Base-by-base conservation (phyloP, 1,140 invertebrate genomes). In the Alviniconcha marisindica region DNA sequence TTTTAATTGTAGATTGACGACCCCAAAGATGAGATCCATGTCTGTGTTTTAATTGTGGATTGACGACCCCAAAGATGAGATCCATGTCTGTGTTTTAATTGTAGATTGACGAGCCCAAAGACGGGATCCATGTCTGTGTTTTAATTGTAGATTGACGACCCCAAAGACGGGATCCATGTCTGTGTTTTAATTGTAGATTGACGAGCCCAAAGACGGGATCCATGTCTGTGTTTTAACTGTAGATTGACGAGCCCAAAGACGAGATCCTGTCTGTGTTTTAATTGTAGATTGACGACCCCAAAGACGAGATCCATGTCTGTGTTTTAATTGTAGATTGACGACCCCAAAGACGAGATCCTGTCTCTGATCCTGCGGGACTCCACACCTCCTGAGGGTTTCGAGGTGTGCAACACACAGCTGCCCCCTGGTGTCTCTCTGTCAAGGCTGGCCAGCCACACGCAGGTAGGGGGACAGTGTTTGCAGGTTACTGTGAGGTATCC, bases 221-320 rank as follows among this genome's bases (percentile, higher is more conserved):
- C n/a, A n/a, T n/a, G n/a, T 97, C 71, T 95, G 48, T 51, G 48
- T 51, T 12, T 51, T 7, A 12, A 7, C 5, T 63, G 90, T 21
- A 96, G 95, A 95, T 98, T 18, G 97, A 98, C 90, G 97, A 98
- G 92, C 95, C 96, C 10, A 96, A 97, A 91, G 97, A 98, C 92
- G 95, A 96, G 87, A 96, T 97, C 91, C 95, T 97, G 71, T 95
- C 97, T 81, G 95, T 95, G 18, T 7, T 51, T 12, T 51, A 21
- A 12, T 51, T 12, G 7, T 21, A 51, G 48, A 51, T 51, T 51
- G 48, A 51, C 21, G 48, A 51, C 21, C 48, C 48, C 21, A 21
- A 51, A 51, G 21, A 51, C 21, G 10, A 21, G 48, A 51, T 51
- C 48, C 24, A 24, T 60, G 15, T 60, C 4, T 60, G 24, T 14